A percentile compares a stretch with the other conserved stretches of the same genome.
Conservation (phyloP, 2,113 vertebrate genomes). For the Pyxicephalus adspersus region DNA sequence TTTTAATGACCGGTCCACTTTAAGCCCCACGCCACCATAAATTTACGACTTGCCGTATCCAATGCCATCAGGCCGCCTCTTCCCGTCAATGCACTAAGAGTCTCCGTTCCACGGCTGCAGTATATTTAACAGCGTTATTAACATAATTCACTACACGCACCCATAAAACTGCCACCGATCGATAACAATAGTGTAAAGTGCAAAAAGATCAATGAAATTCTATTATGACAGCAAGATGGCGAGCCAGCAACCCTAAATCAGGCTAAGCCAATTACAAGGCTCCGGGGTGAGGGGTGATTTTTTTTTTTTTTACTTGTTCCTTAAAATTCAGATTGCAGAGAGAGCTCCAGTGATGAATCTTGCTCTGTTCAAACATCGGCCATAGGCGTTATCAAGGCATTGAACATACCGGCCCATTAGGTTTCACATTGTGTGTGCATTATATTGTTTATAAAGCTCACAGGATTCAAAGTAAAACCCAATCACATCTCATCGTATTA, state of each 20-base stretch:
- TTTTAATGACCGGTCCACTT: too few relatives aligned
- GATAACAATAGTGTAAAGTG: not conserved
- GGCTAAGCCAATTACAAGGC: not conserved
- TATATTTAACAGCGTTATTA: not conserved
- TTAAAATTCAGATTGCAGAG: too few relatives aligned
- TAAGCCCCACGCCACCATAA: not conserved
- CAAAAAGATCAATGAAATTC: not conserved
- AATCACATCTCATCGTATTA: too few relatives aligned
- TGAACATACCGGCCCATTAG: too few relatives aligned
- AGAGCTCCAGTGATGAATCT: too few relatives aligned
- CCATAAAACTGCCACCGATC: not conserved
- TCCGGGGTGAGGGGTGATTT: too few relatives aligned
- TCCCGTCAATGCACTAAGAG: constrained; percentile 1
- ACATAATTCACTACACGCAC: not conserved
- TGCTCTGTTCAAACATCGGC: too few relatives aligned
- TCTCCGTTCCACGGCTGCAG: not conserved
- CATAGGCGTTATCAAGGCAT: too few relatives aligned
- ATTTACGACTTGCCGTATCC: constrained; percentile 24
- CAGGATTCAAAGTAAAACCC: too few relatives aligned
- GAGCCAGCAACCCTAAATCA: not conserved
- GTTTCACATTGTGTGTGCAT: too few relatives aligned
- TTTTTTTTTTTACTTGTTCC: too few relatives aligned
- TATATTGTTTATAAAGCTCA: too few relatives aligned
- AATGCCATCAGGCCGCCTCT: constrained; percentile 9
- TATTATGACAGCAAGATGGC: not conserved